Conservation (phyloP, 2,888 invertebrate species). For the Drosophila lutescens region DNA sequence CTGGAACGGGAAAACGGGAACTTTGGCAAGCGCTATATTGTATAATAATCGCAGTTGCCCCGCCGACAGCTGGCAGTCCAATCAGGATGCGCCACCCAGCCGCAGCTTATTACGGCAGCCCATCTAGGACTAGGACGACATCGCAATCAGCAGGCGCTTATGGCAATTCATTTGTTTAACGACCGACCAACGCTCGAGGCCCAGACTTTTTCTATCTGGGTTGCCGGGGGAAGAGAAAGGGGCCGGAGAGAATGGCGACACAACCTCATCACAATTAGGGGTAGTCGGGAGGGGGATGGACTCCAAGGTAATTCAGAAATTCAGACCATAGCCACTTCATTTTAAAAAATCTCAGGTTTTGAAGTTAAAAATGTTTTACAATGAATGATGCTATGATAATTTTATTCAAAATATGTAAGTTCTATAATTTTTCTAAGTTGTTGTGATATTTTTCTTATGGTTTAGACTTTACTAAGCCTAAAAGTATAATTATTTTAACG, state of each 20-base stretch:
- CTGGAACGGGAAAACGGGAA: slow-evolving; percentile 49
- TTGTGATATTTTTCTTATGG: too few relatives aligned
- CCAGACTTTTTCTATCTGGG: slow-evolving; percentile 23
- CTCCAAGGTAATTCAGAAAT: neutral
- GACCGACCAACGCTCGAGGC: slow-evolving; percentile 70
- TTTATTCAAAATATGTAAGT: too few relatives aligned
- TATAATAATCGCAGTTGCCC: slow-evolving; percentile 32
- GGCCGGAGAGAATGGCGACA: slow-evolving; percentile 55
- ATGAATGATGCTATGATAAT: too few relatives aligned
- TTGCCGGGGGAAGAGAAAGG: neutral
- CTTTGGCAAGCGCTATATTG: slow-evolving; percentile 36
- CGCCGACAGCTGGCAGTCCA: slow-evolving; percentile 56
- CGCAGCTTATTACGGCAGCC: slow-evolving; percentile 71
- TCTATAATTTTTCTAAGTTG: too few relatives aligned
- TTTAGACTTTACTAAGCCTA: too few relatives aligned
- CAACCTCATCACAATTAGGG: slow-evolving; percentile 43
- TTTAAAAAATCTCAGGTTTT: neutral
- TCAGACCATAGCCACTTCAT: neutral
- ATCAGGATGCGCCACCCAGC: slow-evolving; percentile 23
- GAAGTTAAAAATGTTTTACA: too few relatives aligned
- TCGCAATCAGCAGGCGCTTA: slow-evolving; percentile 81
- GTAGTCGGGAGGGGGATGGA: slow-evolving; percentile 6
- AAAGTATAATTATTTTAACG: too few relatives aligned
- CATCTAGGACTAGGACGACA: slow-evolving; percentile 77
- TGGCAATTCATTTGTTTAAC: slow-evolving; percentile 84